A percentile compares a stretch with the other conserved stretches of the same genome.
phyloP scores from a whole-genome alignment of 2,797 vertebrate genomes.

The Coendou prehensilis region DNA sequence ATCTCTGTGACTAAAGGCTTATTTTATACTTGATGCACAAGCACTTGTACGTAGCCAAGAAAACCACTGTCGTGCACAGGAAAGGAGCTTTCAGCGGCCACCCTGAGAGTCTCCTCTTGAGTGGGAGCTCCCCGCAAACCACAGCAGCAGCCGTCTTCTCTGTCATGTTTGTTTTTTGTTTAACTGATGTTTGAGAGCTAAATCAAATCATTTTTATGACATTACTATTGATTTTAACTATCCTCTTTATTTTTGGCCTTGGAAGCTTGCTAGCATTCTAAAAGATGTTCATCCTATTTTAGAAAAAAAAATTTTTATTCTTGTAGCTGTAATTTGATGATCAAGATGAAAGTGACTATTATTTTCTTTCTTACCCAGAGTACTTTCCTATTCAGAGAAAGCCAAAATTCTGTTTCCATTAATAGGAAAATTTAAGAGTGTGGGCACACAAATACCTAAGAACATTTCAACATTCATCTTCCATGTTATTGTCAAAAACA shows the following conservation, averaged over 20 bases:
- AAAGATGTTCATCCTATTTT: neutral
- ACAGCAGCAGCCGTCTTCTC: constrained; percentile 86
- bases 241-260: constrained; percentile 54
- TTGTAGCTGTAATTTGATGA: constrained; percentile 49
- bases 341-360: constrained; percentile 22
- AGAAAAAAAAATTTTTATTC: neutral
- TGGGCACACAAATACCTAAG: neutral
- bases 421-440: constrained; percentile 13
- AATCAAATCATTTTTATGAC: constrained; percentile 87
- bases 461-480: neutral
- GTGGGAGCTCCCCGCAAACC: constrained; percentile 71
- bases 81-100: constrained; percentile 85
- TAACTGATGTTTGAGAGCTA: constrained; percentile 87
- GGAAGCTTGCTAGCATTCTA: constrained; percentile 17
- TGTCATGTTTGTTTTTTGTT: constrained; percentile 80
- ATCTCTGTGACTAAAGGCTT: constrained; percentile 93
- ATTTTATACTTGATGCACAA: constrained; percentile 93
- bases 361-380: constrained; percentile 54
- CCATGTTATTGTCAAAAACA: neutral
- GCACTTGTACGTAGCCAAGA: constrained; percentile 91
- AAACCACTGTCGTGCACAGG: constrained; percentile 87
- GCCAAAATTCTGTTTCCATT: constrained; percentile 49
- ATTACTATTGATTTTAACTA: neutral
- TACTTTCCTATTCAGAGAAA: constrained; percentile 67
- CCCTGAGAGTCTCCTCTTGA: constrained; percentile 61